Evolutionary conservation across 2,113 vertebrate species (phyloP), one percentile per base, ranked within the genome.

Genomic region (Heloderma charlesbogerti): DNA sequence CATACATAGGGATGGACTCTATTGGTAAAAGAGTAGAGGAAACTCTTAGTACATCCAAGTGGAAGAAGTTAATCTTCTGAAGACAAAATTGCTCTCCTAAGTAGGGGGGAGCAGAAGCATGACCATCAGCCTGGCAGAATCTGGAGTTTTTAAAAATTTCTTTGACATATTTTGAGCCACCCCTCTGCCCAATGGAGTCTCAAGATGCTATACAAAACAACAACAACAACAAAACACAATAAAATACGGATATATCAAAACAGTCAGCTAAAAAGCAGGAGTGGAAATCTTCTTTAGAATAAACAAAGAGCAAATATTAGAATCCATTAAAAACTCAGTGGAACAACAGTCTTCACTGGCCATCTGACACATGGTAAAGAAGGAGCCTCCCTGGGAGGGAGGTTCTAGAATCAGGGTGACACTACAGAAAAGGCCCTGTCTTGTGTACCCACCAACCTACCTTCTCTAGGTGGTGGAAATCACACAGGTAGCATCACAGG

Each of bases 141-240:
- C 12, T 91, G 80, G 48, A 89, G 88, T 94, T 4, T 16, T 87
- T 16, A n/a, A n/a, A n/a, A 25, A 22, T 67, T 60, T 71, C 8
- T 71, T 71, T 34, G 31, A 31, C 8, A 71, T 34, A 34, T 34
- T 71, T 79, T 60, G 57, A 60, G 57, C 2, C 20, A 12, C 20
- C 20, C 20, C 12, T 34, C 12, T 71, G 6, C 69, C 69, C 29
- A 71, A 34, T 72, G 71, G 71, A 6, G 12, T 9, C 71, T 72
- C 31, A 72, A 72, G 31, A 13, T 2, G 25, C 22, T 69, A 69
- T 69, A 69, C 12, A 34, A 63, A 72, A 69, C 4, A 69, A n/a
- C 10, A 72, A 13, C 71, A 34, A 22, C 20, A 63, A 63, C 22
- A 18, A 20, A 72, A 34, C 48, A 51, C 48, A 51, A 51, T 51